A percentile compares a stretch with the other conserved stretches of the same genome.
Evolutionary conservation across 2,888 invertebrate species (phyloP).

Genomic region (Cheilosia pagana): DNA sequence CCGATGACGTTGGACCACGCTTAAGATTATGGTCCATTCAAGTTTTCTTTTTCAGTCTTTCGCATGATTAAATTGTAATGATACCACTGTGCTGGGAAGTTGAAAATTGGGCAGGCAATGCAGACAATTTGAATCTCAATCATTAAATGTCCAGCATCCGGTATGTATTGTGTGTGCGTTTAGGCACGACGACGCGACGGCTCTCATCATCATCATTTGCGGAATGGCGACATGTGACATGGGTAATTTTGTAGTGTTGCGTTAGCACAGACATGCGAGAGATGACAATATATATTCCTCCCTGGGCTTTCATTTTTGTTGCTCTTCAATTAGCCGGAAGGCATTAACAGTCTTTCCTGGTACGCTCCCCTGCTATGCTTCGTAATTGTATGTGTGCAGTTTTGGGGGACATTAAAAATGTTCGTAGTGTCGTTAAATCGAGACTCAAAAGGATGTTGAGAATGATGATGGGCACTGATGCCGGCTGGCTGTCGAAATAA

Average conservation of each 20-base stretch:
- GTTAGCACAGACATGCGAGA: conserved; percentile 19
- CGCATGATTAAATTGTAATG: conserved; percentile 50
- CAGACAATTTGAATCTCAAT: conserved; percentile 50
- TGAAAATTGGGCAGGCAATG: conserved; percentile 44
- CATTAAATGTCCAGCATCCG: conserved; percentile 59
- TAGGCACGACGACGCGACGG: conserved; percentile 2
- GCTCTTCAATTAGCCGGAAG: conserved; percentile 55
- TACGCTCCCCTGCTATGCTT: conserved; percentile 18
- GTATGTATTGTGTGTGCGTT: conserved; percentile 16
- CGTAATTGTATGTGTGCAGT: conserved; percentile 13
- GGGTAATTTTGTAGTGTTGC: conserved; percentile 46
- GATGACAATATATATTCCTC: conserved; percentile 21
- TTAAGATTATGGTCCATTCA: background rate
- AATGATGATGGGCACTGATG: conserved; percentile 14
- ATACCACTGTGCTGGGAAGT: conserved; percentile 40
- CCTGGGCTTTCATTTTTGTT: conserved; percentile 27
- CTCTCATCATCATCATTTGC: conserved; percentile 39
- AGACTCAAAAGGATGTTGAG: conserved; percentile 8
- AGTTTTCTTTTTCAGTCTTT: conserved; percentile 18
- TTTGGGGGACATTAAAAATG: conserved; percentile 28
- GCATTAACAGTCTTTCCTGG: conserved; percentile 32
- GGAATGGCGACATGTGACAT: conserved; percentile 54
- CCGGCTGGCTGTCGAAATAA: background rate
- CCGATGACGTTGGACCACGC: background rate
- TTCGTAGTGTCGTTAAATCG: conserved; percentile 35